These are phyloP conservation scores for Ivindomyrus marchei DNA, from an alignment of 2,113 vertebrate species.

Conservation along the genomic window DNA sequence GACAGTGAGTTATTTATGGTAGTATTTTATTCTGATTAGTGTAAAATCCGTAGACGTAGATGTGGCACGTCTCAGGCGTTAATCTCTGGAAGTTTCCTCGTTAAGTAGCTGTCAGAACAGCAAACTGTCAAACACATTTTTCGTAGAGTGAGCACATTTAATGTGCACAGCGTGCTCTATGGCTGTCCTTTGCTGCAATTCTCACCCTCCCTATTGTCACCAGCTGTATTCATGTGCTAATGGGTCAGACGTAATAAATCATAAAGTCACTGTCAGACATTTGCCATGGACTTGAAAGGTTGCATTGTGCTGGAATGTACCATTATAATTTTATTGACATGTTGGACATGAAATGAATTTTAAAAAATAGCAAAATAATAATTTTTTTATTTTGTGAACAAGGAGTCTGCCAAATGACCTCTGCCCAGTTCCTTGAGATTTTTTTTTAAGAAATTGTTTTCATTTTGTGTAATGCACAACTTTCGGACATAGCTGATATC, in stretches of 20 bases:
- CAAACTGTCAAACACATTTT: background rate
- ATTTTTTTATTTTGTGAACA: background rate
- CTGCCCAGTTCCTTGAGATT: background rate
- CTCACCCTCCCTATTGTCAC: background rate
- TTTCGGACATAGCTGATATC: background rate
- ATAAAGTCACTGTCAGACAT: conserved; percentile 44
- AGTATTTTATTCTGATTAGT: background rate
- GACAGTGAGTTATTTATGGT: too few species aligned
- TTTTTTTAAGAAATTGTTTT: background rate
- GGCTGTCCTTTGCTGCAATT: background rate
- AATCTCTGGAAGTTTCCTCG: background rate
- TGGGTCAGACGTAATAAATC: conserved; percentile 50
- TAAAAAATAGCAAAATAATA: conserved; percentile 2
- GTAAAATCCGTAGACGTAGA: background rate
- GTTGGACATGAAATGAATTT: conserved; percentile 19
- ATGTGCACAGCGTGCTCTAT: background rate
- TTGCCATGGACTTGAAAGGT: conserved; percentile 39
- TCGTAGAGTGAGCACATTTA: background rate
- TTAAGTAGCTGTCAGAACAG: background rate
- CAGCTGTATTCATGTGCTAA: conserved; percentile 4
- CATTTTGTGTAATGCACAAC: background rate
- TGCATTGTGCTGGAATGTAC: conserved; percentile 32
- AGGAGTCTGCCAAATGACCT: background rate
- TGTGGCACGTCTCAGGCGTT: background rate
- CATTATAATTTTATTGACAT: background rate